Percentiles rank a stretch among this genome's conserved stretches.
These are phyloP conservation scores for Scomberomorus guttatus DNA, from an alignment of 2,797 vertebrate genomes.

Conservation along the genomic window DNA sequence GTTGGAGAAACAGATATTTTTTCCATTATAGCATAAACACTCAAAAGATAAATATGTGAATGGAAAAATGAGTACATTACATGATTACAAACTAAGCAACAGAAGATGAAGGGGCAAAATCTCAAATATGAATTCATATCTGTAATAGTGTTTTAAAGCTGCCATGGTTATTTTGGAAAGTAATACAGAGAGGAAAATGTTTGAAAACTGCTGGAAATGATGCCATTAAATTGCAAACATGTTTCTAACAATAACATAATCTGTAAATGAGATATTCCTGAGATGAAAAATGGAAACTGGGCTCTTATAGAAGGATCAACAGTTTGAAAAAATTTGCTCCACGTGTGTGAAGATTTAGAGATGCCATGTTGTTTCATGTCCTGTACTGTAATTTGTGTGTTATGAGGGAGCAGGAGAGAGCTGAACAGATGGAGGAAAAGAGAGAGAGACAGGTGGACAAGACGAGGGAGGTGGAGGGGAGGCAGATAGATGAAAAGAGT, in stretches of 20 bases:
- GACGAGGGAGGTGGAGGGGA: slow-evolving; percentile 30
- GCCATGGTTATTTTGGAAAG: not conserved
- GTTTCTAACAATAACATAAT: not conserved
- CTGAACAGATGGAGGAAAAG: slow-evolving; percentile 54
- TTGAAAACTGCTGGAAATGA: slow-evolving; percentile 1
- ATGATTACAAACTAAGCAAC: not conserved
- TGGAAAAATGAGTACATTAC: not conserved
- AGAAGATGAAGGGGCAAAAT: not conserved
- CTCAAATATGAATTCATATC: not conserved
- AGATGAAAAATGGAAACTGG: slow-evolving; percentile 28
- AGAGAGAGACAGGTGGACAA: slow-evolving; percentile 44
- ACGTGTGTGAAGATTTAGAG: slow-evolving; percentile 15
- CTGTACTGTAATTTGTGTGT: slow-evolving; percentile 44
- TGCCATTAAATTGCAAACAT: slow-evolving; percentile 13
- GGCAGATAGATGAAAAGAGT: slow-evolving; percentile 22
- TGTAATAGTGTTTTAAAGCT: slow-evolving; percentile 3
- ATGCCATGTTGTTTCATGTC: slow-evolving; percentile 42
- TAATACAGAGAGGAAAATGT: not conserved
- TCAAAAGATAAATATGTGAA: not conserved
- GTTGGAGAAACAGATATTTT: slow-evolving; percentile 52
- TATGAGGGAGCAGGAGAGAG: slow-evolving; percentile 1
- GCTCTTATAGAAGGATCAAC: slow-evolving; percentile 16
- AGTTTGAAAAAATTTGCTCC: slow-evolving; percentile 1
- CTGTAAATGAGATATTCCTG: not conserved
- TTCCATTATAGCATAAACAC: not conserved